A percentile compares a stretch with the other conserved stretches of the same genome.
Evolutionary conservation across 1,140 invertebrate species (phyloP).

Genomic region (Aphelenchoides fujianensis): DNA sequence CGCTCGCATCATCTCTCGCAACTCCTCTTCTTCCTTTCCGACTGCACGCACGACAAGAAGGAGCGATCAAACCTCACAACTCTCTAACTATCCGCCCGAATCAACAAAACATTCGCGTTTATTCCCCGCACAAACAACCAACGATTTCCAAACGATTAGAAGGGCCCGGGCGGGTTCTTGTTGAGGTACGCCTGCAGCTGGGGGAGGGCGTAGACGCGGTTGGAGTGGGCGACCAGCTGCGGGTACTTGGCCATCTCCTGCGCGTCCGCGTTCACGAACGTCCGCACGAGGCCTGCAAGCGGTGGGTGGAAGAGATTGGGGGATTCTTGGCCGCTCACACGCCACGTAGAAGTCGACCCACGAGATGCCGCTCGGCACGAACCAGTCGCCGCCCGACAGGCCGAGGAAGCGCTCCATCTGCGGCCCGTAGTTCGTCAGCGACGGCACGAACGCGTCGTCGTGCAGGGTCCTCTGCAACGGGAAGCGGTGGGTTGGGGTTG

Average conservation of each 20-base stretch:
- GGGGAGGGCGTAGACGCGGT: not conserved
- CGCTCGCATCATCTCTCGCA: too few relatives aligned
- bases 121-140: too few relatives aligned
- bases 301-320: not conserved
- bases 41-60: too few relatives aligned
- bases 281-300: not conserved
- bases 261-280: not conserved
- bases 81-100: too few relatives aligned
- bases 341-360: not conserved
- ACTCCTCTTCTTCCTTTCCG: too few relatives aligned
- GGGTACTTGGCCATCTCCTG: not conserved
- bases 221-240: not conserved
- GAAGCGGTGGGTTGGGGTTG: too few relatives aligned
- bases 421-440: not conserved
- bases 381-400: not conserved
- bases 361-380: not conserved
- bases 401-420: not conserved
- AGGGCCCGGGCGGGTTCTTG: not conserved
- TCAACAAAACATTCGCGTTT: too few relatives aligned
- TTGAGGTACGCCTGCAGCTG: not conserved
- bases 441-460: not conserved
- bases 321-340: not conserved
- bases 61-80: too few relatives aligned
- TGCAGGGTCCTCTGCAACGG: too few relatives aligned
- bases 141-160: slow-evolving; percentile 10